These are phyloP conservation scores for Acheta domesticus DNA, from an alignment of 2,888 invertebrate genomes.

Conservation along the genomic window DNA sequence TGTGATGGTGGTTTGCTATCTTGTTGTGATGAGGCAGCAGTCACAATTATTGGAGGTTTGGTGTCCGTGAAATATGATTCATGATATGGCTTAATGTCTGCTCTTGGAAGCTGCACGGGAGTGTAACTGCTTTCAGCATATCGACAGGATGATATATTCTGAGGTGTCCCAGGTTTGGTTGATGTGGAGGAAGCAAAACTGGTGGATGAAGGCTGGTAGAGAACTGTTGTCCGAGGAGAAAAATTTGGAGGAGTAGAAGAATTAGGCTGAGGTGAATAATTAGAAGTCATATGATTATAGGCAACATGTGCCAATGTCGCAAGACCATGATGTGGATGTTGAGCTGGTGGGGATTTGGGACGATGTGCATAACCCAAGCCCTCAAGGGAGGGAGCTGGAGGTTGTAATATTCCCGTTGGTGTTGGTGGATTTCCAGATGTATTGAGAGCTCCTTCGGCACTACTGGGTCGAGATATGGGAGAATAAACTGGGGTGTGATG, in stretches of 20 bases:
- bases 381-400: constrained; percentile 36
- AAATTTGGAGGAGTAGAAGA: constrained; percentile 36
- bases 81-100: constrained; percentile 68
- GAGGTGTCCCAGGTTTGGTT: background rate
- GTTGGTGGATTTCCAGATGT: constrained; percentile 29
- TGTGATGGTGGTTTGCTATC: constrained; percentile 27
- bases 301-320: constrained; percentile 47
- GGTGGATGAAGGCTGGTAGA: constrained; percentile 41
- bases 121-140: constrained; percentile 47
- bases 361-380: constrained; percentile 40
- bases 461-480: constrained; percentile 49
- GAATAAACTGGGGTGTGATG: constrained; percentile 45
- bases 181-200: constrained; percentile 29
- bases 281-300: constrained; percentile 38
- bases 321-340: constrained; percentile 43
- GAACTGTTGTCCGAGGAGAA: constrained; percentile 47
- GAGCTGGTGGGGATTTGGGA: constrained; percentile 36
- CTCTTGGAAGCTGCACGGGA: constrained; percentile 60
- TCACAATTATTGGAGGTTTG: constrained; percentile 48
- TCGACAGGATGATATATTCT: constrained; percentile 32
- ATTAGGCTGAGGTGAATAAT: constrained; percentile 23
- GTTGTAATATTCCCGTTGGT: constrained; percentile 25
- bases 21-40: background rate
- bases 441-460: constrained; percentile 42
- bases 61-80: constrained; percentile 67